Evolutionary conservation across 2,113 vertebrate species (phyloP), one percentile per base, ranked within the genome.

Genomic region (Dromas ardeola): DNA sequence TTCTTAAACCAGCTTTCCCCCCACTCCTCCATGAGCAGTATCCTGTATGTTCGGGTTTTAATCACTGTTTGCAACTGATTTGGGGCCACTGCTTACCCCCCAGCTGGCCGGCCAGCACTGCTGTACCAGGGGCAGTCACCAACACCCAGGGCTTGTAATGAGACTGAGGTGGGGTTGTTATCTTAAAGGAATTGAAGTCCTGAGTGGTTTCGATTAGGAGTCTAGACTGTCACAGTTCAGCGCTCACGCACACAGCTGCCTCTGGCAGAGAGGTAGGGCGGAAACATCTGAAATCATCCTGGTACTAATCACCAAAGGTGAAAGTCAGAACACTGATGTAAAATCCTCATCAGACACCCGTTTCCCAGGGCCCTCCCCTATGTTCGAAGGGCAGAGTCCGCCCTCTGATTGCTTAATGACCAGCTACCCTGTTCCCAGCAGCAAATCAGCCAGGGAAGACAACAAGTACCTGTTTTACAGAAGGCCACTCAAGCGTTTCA

Each of bases 21-120:
- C 30, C 22, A 6, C 45, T 20, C 16, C 36, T 42, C n/a, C 43
- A 36, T 1, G 4, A 78, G 52, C 22, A 5, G 0, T 3, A 59
- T 13, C 63, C 32, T 25, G 4, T 10, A 27, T 9, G 15, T 43
- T 88, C 1, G 1, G 19, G 52, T 94, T 49, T 58, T 5, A 62
- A 47, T 36, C 13, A 29, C 5, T 34, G 55, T 72, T 34, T 69
- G 63, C 47, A 72, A 3, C 40, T 9, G 13, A 55, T 15, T 42
- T 23, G 38, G 49, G 25, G 26, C 16, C 5, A 2, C 6, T 14
- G n/a, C 22, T 71, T 4, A 7, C 45, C 15, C 17, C 47, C 40
- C 10, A 3, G 2, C 21, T 34, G 38, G 16, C 36, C 36, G 5
- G 69, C 15, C 25, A 42, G 45, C 69, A 18, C 50, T 6, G 38